A percentile compares a stretch with the other conserved stretches of the same genome.
These are phyloP conservation scores for Bembecia ichneumoniformis DNA, from an alignment of 2,888 invertebrate species.

Conservation along the genomic window DNA sequence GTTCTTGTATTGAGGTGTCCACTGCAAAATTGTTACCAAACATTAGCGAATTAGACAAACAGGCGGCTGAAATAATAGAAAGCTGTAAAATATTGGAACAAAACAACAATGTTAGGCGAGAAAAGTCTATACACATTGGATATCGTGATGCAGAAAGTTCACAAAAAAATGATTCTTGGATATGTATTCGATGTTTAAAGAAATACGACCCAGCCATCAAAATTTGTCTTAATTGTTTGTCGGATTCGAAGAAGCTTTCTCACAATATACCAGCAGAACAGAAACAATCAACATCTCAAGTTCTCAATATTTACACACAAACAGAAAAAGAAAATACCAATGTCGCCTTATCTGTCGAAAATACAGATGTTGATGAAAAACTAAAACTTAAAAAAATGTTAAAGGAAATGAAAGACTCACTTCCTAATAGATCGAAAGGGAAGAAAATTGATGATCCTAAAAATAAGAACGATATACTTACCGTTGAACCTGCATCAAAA, in stretches of 20 bases:
- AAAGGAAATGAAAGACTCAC: constrained; percentile 83
- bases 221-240: constrained; percentile 38
- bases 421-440: constrained; percentile 62
- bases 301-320: constrained; percentile 32
- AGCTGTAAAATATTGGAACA: constrained; percentile 42
- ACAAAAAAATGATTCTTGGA: constrained; percentile 31
- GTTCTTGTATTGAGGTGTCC: constrained; percentile 43
- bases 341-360: constrained; percentile 13
- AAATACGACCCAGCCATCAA: constrained; percentile 43
- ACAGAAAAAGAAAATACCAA: constrained; percentile 19
- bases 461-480: constrained; percentile 8
- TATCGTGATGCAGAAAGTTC: not conserved
- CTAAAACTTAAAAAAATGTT: constrained; percentile 78
- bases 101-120: constrained; percentile 18
- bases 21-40: constrained; percentile 77
- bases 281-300: constrained; percentile 13
- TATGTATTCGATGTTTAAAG: constrained; percentile 48
- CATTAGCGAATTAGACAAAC: constrained; percentile 84
- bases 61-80: constrained; percentile 82
- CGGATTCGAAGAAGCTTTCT: constrained; percentile 15
- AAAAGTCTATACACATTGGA: not conserved
- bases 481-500: constrained; percentile 2
- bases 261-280: constrained; percentile 7
- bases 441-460: constrained; percentile 10
- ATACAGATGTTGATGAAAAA: constrained; percentile 50